Evolutionary conservation across 2,797 vertebrate genomes (phyloP).

Genomic region (Otus scops): DNA sequence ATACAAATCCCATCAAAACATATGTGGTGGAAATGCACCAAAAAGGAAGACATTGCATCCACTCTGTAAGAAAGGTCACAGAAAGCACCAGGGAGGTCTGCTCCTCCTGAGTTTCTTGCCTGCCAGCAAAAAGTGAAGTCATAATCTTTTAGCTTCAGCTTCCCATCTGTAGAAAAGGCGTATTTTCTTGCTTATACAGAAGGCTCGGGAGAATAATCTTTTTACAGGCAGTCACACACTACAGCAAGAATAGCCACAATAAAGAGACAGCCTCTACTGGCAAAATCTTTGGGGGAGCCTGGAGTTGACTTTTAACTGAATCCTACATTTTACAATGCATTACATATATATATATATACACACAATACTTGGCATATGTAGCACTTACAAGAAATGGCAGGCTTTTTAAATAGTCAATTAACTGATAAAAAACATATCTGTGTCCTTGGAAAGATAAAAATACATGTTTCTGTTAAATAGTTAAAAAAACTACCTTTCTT

Average conservation of each 20-base stretch:
- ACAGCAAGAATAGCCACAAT: not conserved
- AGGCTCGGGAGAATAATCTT: not conserved
- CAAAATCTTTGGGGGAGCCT: not conserved
- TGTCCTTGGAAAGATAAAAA: not conserved
- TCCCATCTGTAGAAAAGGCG: not conserved
- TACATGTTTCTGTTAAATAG: not conserved
- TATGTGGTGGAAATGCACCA: not conserved
- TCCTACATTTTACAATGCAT: not conserved
- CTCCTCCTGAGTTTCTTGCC: not conserved
- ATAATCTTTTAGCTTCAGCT: not conserved
- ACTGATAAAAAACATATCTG: not conserved
- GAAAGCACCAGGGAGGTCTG: not conserved
- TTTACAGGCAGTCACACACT: not conserved
- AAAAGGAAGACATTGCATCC: not conserved
- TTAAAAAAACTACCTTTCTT: not conserved
- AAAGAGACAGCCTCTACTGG: not conserved
- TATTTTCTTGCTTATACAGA: not conserved
- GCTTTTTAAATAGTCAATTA: conserved; percentile 15
- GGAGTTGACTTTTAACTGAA: not conserved
- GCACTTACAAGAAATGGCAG: conserved; percentile 3
- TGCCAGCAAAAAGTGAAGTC: not conserved
- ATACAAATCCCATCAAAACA: not conserved
- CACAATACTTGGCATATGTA: not conserved
- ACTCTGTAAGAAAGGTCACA: not conserved
- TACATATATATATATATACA: not conserved